phyloP scores from a whole-genome alignment of 2,113 vertebrate genomes.

The Pelmatolapia mariae region DNA sequence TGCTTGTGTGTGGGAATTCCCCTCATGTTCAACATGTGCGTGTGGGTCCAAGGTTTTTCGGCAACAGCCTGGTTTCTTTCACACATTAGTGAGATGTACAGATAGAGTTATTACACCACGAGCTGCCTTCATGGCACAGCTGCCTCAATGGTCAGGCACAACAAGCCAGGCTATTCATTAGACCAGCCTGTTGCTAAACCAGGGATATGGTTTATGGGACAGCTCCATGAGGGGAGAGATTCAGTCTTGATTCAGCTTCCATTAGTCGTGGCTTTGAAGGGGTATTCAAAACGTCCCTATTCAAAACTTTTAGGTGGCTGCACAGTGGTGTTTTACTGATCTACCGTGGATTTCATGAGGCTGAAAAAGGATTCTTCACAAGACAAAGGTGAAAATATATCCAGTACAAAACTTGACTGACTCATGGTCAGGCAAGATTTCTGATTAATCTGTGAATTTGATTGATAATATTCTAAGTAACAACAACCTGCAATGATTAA shows the following conservation, averaged over 20 bases:
- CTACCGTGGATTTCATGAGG: not conserved
- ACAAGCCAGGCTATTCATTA: constrained; percentile 57
- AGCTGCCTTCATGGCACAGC: constrained; percentile 48
- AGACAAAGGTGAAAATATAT: not conserved
- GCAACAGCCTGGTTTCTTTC: constrained; percentile 51
- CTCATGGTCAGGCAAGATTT: not conserved
- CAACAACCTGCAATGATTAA: not conserved
- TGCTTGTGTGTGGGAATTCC: constrained; percentile 51
- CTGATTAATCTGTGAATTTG: not conserved
- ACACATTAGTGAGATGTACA: constrained; percentile 62
- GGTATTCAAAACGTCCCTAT: constrained; percentile 25
- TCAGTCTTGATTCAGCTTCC: constrained; percentile 36
- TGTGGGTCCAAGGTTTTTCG: constrained; percentile 52
- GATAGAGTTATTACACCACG: constrained; percentile 61
- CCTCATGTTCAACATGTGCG: constrained; percentile 57
- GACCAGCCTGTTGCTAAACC: constrained; percentile 47
- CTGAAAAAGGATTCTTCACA: not conserved
- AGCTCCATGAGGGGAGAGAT: constrained; percentile 37
- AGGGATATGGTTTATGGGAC: constrained; percentile 57
- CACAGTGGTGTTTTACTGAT: not conserved
- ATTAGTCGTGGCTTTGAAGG: constrained; percentile 45
- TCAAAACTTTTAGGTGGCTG: not conserved
- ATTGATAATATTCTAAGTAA: not conserved
- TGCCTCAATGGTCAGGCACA: constrained; percentile 51
- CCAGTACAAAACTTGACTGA: not conserved